Evolutionary conservation across 2,888 invertebrate species (phyloP).

Genomic region (Drosophila mimetica): DNA sequence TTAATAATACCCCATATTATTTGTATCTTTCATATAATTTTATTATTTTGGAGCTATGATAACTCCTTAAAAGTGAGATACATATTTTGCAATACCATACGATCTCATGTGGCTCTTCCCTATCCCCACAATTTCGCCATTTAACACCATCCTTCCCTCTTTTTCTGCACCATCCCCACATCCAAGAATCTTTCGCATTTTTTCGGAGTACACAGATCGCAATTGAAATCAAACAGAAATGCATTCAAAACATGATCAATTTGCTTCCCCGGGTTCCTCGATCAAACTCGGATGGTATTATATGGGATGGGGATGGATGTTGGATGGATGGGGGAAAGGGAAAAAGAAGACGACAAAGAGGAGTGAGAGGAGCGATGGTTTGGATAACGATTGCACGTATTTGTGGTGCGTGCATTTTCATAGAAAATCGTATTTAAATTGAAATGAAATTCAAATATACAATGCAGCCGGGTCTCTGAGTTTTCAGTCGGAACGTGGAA

Average conservation of each 20-base stretch:
- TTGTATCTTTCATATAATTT: too few relatives aligned
- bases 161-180: neutral
- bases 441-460: slow-evolving; percentile 79
- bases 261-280: slow-evolving; percentile 11
- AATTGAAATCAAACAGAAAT: slow-evolving; percentile 38
- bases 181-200: slow-evolving; percentile 5
- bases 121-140: neutral
- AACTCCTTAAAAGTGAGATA: too few relatives aligned
- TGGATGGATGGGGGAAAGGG: neutral
- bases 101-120: neutral
- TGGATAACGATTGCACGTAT: slow-evolving; percentile 36
- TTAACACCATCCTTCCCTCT: neutral
- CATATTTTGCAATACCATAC: neutral
- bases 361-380: neutral
- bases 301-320: neutral
- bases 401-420: slow-evolving; percentile 77
- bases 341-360: neutral
- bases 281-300: slow-evolving; percentile 7
- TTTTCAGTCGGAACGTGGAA: slow-evolving; percentile 42
- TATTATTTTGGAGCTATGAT: neutral
- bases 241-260: slow-evolving; percentile 48
- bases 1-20: too few relatives aligned
- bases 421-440: slow-evolving; percentile 80
- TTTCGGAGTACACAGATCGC: slow-evolving; percentile 22
- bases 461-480: slow-evolving; percentile 60